Evolutionary conservation across 2,888 invertebrate species (phyloP).

Genomic region (Piscicola geometra): DNA sequence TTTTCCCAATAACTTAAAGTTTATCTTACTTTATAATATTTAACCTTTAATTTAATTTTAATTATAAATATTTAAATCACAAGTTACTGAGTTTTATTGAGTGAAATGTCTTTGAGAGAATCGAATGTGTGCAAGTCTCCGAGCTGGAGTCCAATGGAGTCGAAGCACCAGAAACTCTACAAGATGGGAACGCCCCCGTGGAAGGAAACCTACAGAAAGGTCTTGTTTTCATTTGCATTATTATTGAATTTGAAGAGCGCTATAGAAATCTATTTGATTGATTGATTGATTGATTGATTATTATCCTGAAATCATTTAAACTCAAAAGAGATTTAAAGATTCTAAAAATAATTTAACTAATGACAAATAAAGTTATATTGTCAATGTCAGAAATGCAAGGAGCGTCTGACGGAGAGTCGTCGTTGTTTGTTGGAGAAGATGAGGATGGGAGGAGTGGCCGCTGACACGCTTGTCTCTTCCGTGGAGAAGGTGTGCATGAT

Average conservation of each 20-base stretch:
- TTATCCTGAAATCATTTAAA: no score
- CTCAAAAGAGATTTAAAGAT: no score
- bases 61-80: no score
- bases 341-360: no score
- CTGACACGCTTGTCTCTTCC: background rate
- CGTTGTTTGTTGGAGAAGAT: background rate
- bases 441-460: background rate
- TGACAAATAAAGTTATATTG: no score
- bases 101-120: background rate
- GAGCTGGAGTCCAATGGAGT: background rate
- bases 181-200: slow-evolving; percentile 31
- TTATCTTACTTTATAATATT: no score
- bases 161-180: slow-evolving; percentile 29
- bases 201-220: slow-evolving; percentile 33
- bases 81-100: no score
- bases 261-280: no score
- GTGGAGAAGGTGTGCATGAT: background rate
- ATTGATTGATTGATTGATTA: no score
- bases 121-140: slow-evolving; percentile 25
- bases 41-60: no score
- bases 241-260: no score
- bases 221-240: background rate
- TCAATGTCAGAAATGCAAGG: background rate
- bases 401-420: slow-evolving; percentile 1
- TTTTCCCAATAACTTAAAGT: no score